phyloP scores from a whole-genome alignment of 1,140 invertebrate species.

The Triops cancriformis region DNA sequence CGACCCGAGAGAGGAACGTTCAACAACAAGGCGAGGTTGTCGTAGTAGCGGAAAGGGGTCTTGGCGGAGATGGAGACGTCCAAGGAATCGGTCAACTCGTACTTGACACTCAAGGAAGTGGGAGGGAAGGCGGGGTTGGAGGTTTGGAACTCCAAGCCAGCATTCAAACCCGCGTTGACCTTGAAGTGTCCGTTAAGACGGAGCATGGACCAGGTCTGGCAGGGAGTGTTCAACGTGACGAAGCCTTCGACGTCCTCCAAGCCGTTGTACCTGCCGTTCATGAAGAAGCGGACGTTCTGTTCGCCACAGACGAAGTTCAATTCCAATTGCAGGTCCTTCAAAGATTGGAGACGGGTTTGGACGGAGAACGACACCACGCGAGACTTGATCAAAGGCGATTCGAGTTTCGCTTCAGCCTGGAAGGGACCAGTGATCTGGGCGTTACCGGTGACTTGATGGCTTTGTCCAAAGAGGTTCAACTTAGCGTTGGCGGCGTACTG shows the following conservation, averaged over 20 bases:
- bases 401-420: not conserved
- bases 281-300: slow-evolving; percentile 23
- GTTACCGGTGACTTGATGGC: not conserved
- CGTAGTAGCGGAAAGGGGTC: slow-evolving; percentile 30
- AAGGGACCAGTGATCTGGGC: not conserved
- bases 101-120: slow-evolving; percentile 28
- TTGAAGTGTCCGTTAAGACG: slow-evolving; percentile 28
- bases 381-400: slow-evolving; percentile 20
- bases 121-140: slow-evolving; percentile 27
- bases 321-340: slow-evolving; percentile 16
- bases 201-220: slow-evolving; percentile 30
- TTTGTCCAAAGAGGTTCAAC: slow-evolving; percentile 18
- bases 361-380: not conserved
- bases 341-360: slow-evolving; percentile 17
- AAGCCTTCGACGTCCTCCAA: slow-evolving; percentile 33
- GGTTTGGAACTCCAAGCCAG: slow-evolving; percentile 30
- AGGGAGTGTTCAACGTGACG: slow-evolving; percentile 34
- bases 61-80: slow-evolving; percentile 31
- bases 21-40: slow-evolving; percentile 23
- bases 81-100: slow-evolving; percentile 23
- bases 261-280: slow-evolving; percentile 27
- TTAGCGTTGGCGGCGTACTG: slow-evolving; percentile 14
- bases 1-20: slow-evolving; percentile 19
- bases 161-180: slow-evolving; percentile 28
- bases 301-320: slow-evolving; percentile 22